Conservation (phyloP, 2,888 invertebrate species). For the Athripsodes cinereus region DNA sequence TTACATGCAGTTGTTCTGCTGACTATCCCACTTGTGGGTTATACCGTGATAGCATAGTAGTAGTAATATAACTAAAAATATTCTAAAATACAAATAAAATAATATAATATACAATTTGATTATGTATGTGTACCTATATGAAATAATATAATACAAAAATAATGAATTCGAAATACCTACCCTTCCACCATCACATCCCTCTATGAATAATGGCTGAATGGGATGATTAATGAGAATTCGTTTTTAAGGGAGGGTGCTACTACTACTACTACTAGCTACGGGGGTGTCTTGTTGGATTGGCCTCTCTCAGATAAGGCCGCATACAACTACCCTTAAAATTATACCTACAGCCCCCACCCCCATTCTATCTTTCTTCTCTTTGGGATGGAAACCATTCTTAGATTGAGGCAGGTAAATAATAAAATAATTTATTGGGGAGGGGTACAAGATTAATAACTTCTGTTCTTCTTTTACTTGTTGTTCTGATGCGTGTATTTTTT, state of each 20-base stretch:
- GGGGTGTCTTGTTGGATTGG: conserved; percentile 7
- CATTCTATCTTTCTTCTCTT: no score
- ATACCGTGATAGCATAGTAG: no score
- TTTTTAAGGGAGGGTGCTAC: conserved; percentile 17
- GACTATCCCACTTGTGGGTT: no score
- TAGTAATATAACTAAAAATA: conserved; percentile 15
- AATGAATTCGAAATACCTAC: no score
- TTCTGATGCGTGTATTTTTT: background rate
- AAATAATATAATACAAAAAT: conserved; percentile 20
- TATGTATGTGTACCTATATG: no score
- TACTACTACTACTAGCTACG: background rate
- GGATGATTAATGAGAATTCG: conserved; percentile 21
- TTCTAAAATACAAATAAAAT: no score
- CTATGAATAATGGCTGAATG: conserved; percentile 12
- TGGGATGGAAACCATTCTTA: no score
- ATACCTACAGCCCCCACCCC: background rate
- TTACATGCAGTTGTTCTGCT: no score
- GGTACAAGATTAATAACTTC: background rate
- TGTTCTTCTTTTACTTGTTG: background rate
- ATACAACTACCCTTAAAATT: conserved; percentile 5
- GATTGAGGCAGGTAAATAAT: background rate
- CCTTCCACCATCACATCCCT: conserved; percentile 18
- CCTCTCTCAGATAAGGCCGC: conserved; percentile 5
- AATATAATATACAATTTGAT: no score
- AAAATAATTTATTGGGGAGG: background rate